Percentiles rank a stretch among this genome's conserved stretches.
Conservation (phyloP, 2,797 vertebrate species). For the Zenarchopterus dispar region DNA sequence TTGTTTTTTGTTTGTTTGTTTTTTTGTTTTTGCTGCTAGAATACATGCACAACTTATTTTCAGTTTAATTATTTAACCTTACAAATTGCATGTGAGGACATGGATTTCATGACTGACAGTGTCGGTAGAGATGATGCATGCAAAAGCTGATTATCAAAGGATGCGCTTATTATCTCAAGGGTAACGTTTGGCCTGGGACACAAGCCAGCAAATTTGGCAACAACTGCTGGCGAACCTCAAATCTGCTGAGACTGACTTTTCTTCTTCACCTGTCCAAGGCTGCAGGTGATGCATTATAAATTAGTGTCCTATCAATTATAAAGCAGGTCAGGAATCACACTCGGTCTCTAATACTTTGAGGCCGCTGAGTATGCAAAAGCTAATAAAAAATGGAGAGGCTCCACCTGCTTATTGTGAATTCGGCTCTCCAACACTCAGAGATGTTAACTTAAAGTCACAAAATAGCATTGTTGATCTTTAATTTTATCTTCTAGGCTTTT, state of each 20-base stretch:
- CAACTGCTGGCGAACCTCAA: slow-evolving; percentile 21
- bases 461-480: background rate
- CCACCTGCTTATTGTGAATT: slow-evolving; percentile 49
- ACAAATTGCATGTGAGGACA: background rate
- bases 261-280: slow-evolving; percentile 37
- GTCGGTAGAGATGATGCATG: background rate
- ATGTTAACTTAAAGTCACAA: slow-evolving; percentile 25
- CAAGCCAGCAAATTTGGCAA: slow-evolving; percentile 14
- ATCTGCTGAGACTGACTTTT: slow-evolving; percentile 61
- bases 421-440: slow-evolving; percentile 16
- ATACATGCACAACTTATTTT: no score
- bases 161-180: slow-evolving; percentile 1
- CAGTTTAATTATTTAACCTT: no score
- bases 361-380: slow-evolving; percentile 49
- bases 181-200: slow-evolving; percentile 16
- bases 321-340: slow-evolving; percentile 67
- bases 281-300: slow-evolving; percentile 72
- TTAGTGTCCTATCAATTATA: slow-evolving; percentile 72
- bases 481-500: background rate
- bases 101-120: background rate
- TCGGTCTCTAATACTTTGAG: slow-evolving; percentile 53
- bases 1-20: no score
- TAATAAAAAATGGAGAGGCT: slow-evolving; percentile 65
- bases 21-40: no score
- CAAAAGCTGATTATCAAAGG: background rate